Conservation (phyloP, 2,113 vertebrate genomes). For the Gopherus flavomarginatus region DNA sequence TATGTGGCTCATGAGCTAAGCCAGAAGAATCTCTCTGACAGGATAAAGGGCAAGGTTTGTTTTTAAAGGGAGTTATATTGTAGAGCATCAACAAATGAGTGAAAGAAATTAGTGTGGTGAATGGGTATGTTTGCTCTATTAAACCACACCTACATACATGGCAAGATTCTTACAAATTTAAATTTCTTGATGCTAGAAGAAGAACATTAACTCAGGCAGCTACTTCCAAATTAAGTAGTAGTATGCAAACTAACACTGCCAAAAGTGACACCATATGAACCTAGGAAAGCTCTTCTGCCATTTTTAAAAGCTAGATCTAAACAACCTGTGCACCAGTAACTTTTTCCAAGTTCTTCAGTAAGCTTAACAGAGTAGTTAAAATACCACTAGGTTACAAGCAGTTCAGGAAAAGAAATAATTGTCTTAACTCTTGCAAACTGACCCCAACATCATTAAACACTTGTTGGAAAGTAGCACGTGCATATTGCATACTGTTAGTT, state of each 20-base stretch:
- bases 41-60: slow-evolving; percentile 46
- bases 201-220: slow-evolving; percentile 4
- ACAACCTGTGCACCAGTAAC: not conserved
- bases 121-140: not conserved
- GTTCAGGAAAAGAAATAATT: slow-evolving; percentile 64
- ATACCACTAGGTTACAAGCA: slow-evolving; percentile 47
- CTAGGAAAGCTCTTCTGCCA: not conserved
- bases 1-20: slow-evolving; percentile 51
- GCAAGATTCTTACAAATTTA: not conserved
- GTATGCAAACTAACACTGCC: not conserved
- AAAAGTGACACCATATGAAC: slow-evolving; percentile 12
- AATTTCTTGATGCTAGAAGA: slow-evolving; percentile 15
- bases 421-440: slow-evolving; percentile 60
- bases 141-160: not conserved
- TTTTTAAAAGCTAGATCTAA: slow-evolving; percentile 29
- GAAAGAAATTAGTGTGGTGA: slow-evolving; percentile 11
- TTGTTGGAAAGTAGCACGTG: slow-evolving; percentile 67
- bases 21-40: slow-evolving; percentile 34
- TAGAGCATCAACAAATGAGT: slow-evolving; percentile 24
- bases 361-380: slow-evolving; percentile 51
- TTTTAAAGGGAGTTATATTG: slow-evolving; percentile 48
- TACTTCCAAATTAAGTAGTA: slow-evolving; percentile 28
- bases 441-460: slow-evolving; percentile 68
- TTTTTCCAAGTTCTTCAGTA: slow-evolving; percentile 49
- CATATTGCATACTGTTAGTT: slow-evolving; percentile 61